Base-by-base conservation (phyloP, 2,888 invertebrate species). In the Fragum fragum region DNA sequence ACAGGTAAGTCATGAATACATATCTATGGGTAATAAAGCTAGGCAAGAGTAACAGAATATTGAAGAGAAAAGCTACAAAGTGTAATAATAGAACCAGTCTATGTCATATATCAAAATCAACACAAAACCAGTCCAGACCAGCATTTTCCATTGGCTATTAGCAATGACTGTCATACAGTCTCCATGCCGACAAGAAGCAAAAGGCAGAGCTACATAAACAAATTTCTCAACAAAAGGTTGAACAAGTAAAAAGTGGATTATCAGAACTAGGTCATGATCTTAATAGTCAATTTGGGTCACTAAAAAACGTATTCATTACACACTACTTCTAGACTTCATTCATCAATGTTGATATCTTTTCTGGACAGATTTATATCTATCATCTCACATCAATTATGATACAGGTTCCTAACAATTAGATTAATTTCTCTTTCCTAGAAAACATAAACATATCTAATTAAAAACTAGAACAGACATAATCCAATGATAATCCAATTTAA, bases 141-240 rank as follows among this genome's bases (percentile, higher is more conserved):
- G 39, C 47, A 16, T n/a, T 66, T 18, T 47, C 14, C 47, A 47
- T 39, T 57, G 70, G 76, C 76, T 55, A 52, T 26, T 81, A 81
- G 84, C 81, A 61, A 68, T 83, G 83, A 83, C 87, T 88, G 88
- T 88, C 83, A 80, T 21, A 88, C 88, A 88, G 87, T 83, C 85
- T 55, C 52, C 32, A 28, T 66, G 73, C 76, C 73, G 71, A 85
- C 82, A 80, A 66, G 53, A 85, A 85, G 85, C 85, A 55, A 47
- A 59, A 83, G 84, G 86, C 83, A 47, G 72, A 81, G 81, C 83
- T 75, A 75, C 71, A 68, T 55, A 29, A 53, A 66, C 42, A 66
- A 66, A 42, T 42, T 66, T 66, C 1, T 66, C 18, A 42, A 66
- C 42, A 66, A 66, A 47, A 42, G 66, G 42, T 66, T 42, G 66